Conservation (phyloP, 1,140 invertebrate genomes). For the Aphaenogaster ashmeadi region DNA sequence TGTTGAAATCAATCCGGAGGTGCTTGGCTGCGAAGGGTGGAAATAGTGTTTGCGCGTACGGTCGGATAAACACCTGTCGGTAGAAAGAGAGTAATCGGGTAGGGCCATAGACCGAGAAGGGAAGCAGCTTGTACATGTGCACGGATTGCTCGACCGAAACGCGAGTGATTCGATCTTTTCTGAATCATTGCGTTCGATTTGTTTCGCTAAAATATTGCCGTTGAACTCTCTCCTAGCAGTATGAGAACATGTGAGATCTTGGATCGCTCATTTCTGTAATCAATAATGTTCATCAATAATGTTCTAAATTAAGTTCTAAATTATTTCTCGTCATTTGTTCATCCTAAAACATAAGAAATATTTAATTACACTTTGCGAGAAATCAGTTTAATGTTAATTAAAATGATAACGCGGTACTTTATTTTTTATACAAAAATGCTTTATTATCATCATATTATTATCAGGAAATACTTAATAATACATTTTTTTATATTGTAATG, state of each 20-base stretch:
- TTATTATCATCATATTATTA: slow-evolving; percentile 10
- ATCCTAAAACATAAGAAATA: neutral
- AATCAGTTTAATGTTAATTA: neutral
- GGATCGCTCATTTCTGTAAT: slow-evolving; percentile 2
- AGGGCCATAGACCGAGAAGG: slow-evolving; percentile 55
- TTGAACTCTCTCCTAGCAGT: slow-evolving; percentile 49
- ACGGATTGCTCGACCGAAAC: slow-evolving; percentile 71
- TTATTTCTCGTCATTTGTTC: neutral
- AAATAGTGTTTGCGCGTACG: slow-evolving; percentile 74
- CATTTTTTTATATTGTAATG: neutral
- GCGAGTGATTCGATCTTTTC: slow-evolving; percentile 82
- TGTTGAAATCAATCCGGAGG: slow-evolving; percentile 67
- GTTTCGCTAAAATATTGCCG: slow-evolving; percentile 78
- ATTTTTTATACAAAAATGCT: neutral
- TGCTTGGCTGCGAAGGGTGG: slow-evolving; percentile 60
- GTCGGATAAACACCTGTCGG: slow-evolving; percentile 79
- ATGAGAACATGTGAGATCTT: slow-evolving; percentile 43
- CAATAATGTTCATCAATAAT: slow-evolving; percentile 8
- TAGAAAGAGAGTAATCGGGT: slow-evolving; percentile 67
- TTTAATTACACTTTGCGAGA: neutral
- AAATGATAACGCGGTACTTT: neutral
- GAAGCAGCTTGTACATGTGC: slow-evolving; percentile 64
- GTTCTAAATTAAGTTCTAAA: slow-evolving; percentile 25
- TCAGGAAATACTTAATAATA: neutral
- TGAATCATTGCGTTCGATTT: slow-evolving; percentile 82